These are phyloP conservation scores for Cyanoramphus novaezelandiae DNA, from an alignment of 2,113 vertebrate genomes.

Conservation along the genomic window DNA sequence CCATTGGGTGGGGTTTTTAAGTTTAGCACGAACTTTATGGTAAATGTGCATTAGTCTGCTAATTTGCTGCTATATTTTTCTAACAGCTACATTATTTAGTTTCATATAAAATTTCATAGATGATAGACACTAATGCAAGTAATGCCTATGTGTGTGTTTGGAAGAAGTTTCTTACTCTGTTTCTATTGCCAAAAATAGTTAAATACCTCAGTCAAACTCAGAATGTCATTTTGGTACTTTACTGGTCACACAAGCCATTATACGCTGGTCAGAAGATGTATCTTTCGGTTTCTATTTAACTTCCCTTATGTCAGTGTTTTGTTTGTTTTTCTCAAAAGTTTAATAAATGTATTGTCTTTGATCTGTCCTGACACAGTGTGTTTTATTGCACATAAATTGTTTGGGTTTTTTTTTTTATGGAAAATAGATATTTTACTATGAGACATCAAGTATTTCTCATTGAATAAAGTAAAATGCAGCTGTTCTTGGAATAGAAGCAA, in stretches of 20 bases:
- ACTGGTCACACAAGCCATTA: constrained; percentile 81
- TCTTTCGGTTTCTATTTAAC: constrained; percentile 82
- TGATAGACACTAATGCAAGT: constrained; percentile 75
- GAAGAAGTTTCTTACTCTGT: constrained; percentile 72
- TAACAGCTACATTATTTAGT: constrained; percentile 76
- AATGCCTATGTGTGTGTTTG: constrained; percentile 74
- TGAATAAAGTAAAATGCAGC: neutral
- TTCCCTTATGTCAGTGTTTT: constrained; percentile 79
- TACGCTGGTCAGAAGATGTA: constrained; percentile 72
- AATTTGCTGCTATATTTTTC: constrained; percentile 79
- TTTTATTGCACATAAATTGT: neutral
- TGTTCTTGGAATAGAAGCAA: neutral
- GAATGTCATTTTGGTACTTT: constrained; percentile 86
- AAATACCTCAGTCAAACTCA: constrained; percentile 85
- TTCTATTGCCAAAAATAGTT: constrained; percentile 83
- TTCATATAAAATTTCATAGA: constrained; percentile 73
- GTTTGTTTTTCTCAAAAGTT: constrained; percentile 78
- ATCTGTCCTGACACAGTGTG: constrained; percentile 28
- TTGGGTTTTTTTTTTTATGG: neutral
- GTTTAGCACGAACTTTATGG: constrained; percentile 64
- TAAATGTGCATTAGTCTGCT: constrained; percentile 75
- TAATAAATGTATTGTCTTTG: constrained; percentile 87
- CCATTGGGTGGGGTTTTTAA: constrained; percentile 56
- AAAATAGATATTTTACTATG: neutral
- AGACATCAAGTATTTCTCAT: neutral